Percentiles rank a stretch among this genome's conserved stretches.
Evolutionary conservation across 1,140 invertebrate genomes (phyloP).

Genomic region (Hydropsyche tenuis): DNA sequence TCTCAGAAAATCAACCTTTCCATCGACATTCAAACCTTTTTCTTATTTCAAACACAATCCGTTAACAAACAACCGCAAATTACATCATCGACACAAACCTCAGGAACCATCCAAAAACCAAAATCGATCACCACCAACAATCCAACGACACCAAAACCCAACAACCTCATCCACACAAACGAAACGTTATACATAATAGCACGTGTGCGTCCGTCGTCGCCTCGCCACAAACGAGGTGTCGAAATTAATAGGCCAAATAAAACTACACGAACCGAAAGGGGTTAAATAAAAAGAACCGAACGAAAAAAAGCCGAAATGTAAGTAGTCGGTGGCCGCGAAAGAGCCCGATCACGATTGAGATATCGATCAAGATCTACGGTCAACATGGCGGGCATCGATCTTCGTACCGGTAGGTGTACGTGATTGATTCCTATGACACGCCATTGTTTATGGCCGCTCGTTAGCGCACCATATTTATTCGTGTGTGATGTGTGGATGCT

Average conservation of each 20-base stretch:
- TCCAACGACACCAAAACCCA: no score
- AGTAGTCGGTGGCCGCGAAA: constrained; percentile 31
- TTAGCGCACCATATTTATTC: background rate
- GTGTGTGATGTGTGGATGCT: no score
- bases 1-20: no score
- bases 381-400: background rate
- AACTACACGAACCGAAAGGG: constrained; percentile 19
- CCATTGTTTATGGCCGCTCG: background rate
- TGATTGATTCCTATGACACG: background rate
- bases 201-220: constrained; percentile 10
- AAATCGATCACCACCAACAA: no score
- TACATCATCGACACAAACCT: no score
- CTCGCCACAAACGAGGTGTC: constrained; percentile 13
- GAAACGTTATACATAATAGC: background rate
- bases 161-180: background rate
- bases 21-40: no score
- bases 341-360: constrained; percentile 33
- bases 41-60: no score
- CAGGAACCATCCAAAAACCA: no score
- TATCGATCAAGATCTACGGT: constrained; percentile 32
- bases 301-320: constrained; percentile 2
- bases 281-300: background rate
- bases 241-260: constrained; percentile 33
- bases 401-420: constrained; percentile 4
- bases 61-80: no score